Percentiles rank a stretch among this genome's conserved stretches.
These are phyloP conservation scores for Polypedilum pembai DNA, from an alignment of 1,140 invertebrate genomes.

Conservation along the genomic window DNA sequence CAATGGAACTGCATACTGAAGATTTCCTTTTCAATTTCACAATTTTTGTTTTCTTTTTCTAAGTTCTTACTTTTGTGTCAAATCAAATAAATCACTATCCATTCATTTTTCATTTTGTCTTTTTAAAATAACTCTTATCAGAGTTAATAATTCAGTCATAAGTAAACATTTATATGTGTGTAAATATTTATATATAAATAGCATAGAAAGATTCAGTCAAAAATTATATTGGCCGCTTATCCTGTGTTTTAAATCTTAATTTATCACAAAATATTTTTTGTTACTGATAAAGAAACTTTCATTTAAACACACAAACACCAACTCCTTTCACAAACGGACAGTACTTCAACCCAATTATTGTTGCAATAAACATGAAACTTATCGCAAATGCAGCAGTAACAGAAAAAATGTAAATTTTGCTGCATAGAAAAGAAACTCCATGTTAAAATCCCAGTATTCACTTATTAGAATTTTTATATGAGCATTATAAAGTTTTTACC, in stretches of 20 bases:
- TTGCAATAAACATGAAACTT: too few relatives aligned
- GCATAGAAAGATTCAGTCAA: background rate
- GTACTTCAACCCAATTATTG: too few relatives aligned
- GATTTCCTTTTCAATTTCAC: background rate
- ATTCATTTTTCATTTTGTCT: conserved; percentile 1
- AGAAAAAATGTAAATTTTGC: too few relatives aligned
- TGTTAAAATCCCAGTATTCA: too few relatives aligned
- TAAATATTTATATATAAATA: background rate
- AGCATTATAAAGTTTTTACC: too few relatives aligned
- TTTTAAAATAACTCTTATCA: background rate
- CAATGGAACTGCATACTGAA: conserved; percentile 10
- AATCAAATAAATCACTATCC: background rate
- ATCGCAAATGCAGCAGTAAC: too few relatives aligned
- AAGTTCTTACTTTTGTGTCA: background rate
- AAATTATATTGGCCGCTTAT: background rate
- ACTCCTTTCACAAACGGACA: background rate
- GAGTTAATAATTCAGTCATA: background rate
- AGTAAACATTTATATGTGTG: background rate
- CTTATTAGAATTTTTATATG: too few relatives aligned
- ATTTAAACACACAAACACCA: background rate
- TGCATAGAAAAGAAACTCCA: too few relatives aligned
- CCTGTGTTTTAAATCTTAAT: background rate
- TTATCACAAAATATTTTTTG: background rate
- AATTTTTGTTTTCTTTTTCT: background rate
- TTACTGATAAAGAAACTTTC: background rate